Evolutionary conservation across 2,797 vertebrate species (phyloP), one percentile per base, ranked within the genome.

Genomic region (Spondyliosoma cantharus): DNA sequence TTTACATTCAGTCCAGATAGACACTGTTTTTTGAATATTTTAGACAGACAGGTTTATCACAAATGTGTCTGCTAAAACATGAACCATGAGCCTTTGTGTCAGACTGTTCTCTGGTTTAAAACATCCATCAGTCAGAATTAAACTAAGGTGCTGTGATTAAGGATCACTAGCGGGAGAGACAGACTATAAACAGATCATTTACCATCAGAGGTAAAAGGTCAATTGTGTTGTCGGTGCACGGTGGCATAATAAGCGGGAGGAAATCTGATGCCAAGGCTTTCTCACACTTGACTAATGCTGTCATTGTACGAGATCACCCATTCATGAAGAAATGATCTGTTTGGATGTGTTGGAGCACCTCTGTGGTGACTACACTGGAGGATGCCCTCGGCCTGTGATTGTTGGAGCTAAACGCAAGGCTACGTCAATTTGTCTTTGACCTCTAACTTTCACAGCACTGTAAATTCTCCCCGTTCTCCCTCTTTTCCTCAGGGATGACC

Each of bases 401-500:
- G 71, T 65, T 59, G 5, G 3, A 61, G 53, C 49, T 29, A 71
- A 74, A 80, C 61, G 7, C 64, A 65, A 71, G 54, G 12, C 76
- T 71, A 60, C 6, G 5, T 50, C 11, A 71, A 6, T 3, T 5
- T 56, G 27, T 37, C 29, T 73, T 57, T 24, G 48, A 5, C 53
- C 3, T 76, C 24, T 45, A 14, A 57, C 32, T 65, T 49, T 61
- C 22, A 63, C 24, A 37, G 27, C 9, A 74, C 14, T 22, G 25
- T 72, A 12, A 46, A 60, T 43, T 56, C 29, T 52, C 8, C 5
- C 12, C 11, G 20, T 45, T 49, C 70, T 3, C n/a, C 7, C 60
- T 12, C 25, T 32, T 63, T 19, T 86, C 63, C 61, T 71, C 84
- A 99, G 98, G 97, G 74, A 99, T 99, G 98, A 99, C 98, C 4